Conservation (phyloP, 2,113 vertebrate species). For the Arvicanthis niloticus region DNA sequence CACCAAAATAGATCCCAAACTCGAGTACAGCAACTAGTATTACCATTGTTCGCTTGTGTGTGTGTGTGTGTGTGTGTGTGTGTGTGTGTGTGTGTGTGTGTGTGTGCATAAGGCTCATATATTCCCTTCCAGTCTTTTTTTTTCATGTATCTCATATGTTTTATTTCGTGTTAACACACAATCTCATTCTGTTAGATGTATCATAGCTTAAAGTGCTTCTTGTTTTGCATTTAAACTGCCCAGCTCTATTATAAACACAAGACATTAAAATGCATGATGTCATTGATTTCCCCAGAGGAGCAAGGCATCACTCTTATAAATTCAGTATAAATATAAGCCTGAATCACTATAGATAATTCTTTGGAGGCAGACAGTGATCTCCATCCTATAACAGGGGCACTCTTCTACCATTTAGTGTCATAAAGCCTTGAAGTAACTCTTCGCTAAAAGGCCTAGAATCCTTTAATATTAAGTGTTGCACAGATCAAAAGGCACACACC, state of each 20-base stretch:
- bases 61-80: neutral
- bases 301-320: neutral
- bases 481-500: slow-evolving; percentile 44
- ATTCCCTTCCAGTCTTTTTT: neutral
- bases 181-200: neutral
- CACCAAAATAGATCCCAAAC: slow-evolving; percentile 15
- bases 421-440: slow-evolving; percentile 33
- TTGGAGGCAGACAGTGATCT: neutral
- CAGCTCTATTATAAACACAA: slow-evolving; percentile 28
- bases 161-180: neutral
- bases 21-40: neutral
- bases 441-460: slow-evolving; percentile 24
- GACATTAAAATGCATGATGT: neutral
- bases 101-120: neutral
- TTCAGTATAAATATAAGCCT: neutral
- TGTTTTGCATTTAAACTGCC: slow-evolving; percentile 34
- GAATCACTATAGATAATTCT: neutral
- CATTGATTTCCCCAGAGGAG: neutral
- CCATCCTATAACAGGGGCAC: neutral
- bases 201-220: slow-evolving; percentile 23
- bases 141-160: neutral
- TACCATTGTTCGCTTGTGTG: neutral
- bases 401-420: neutral
- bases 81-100: neutral
- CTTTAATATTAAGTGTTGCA: slow-evolving; percentile 5